These are phyloP conservation scores for Myodes glareolus DNA, from an alignment of 2,113 vertebrate genomes.

Conservation along the genomic window DNA sequence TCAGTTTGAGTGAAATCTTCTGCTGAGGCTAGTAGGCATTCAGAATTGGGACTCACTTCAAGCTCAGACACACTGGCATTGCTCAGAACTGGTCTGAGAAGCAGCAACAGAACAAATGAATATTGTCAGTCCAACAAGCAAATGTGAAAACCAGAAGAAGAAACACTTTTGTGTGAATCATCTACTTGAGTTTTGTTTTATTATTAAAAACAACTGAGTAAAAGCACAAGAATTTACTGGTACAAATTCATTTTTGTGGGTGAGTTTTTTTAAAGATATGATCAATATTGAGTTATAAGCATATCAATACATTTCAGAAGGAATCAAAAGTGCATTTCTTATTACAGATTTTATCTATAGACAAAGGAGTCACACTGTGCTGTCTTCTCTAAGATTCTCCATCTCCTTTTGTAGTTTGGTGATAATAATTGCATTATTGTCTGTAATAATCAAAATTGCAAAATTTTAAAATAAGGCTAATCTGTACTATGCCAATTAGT, in stretches of 20 bases:
- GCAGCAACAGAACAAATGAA: neutral
- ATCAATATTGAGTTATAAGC: neutral
- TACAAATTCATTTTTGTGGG: neutral
- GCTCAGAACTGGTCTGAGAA: neutral
- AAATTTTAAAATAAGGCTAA: constrained; percentile 43
- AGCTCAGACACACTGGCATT: neutral
- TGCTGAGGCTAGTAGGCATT: neutral
- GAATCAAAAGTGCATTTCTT: neutral
- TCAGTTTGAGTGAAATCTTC: constrained; percentile 13
- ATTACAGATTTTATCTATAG: neutral
- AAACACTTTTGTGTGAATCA: neutral
- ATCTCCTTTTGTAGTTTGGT: neutral
- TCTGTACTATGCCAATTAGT: neutral
- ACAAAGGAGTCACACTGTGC: neutral
- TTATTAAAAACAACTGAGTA: neutral
- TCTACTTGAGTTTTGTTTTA: neutral
- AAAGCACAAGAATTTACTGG: neutral
- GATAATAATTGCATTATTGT: neutral
- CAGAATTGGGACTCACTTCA: neutral
- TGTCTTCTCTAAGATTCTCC: neutral
- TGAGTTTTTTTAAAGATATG: neutral
- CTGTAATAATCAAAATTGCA: constrained; percentile 66
- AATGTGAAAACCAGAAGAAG: neutral
- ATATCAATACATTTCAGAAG: neutral
- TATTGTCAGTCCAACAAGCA: neutral